Evolutionary conservation across 2,888 invertebrate species (phyloP).

Genomic region (Punctoribates punctum): DNA sequence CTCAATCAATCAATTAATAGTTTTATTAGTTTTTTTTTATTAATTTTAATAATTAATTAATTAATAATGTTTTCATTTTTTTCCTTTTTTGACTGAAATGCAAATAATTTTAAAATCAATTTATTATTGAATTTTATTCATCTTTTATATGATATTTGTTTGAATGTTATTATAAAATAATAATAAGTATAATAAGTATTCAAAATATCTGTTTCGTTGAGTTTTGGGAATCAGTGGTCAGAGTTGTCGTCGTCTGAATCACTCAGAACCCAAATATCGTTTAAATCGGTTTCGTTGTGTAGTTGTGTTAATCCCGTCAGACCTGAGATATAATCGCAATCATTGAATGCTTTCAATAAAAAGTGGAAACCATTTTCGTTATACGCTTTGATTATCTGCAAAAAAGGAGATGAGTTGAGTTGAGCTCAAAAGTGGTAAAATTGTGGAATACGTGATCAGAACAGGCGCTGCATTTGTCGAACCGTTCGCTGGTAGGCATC

Average conservation of each 20-base stretch:
- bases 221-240: not conserved
- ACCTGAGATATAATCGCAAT: slow-evolving; percentile 75
- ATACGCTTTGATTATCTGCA: slow-evolving; percentile 55
- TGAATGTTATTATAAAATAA: not conserved
- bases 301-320: slow-evolving; percentile 69
- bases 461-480: slow-evolving; percentile 88
- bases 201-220: not conserved
- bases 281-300: slow-evolving; percentile 53
- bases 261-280: slow-evolving; percentile 50
- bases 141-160: not conserved
- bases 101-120: not conserved
- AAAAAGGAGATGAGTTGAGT: not conserved
- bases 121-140: not conserved
- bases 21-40: not conserved
- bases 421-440: not conserved
- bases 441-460: slow-evolving; percentile 58
- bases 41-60: not conserved
- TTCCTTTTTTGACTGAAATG: not conserved
- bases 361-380: slow-evolving; percentile 64
- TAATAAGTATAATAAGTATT: slow-evolving; percentile 3
- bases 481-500: slow-evolving; percentile 77
- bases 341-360: slow-evolving; percentile 72
- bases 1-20: not conserved
- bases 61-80: not conserved
- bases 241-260: slow-evolving; percentile 24